Base-by-base conservation (phyloP, 2,113 vertebrate species). In the Corvus cornix region DNA sequence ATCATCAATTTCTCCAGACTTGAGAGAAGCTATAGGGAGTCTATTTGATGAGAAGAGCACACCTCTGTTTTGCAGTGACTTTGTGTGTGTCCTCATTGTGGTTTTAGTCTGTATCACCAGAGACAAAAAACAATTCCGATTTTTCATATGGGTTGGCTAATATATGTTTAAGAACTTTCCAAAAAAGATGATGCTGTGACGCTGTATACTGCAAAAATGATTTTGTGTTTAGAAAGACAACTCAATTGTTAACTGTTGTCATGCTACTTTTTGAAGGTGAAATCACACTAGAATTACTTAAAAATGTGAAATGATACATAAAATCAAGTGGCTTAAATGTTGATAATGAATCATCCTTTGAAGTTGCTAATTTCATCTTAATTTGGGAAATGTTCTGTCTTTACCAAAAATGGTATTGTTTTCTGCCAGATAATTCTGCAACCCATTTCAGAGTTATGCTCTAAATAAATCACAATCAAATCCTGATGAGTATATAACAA, bases 401-500 rank as follows among this genome's bases (percentile, higher is more conserved):
- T 37, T 64, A 88, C 76, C 13, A 51, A 20, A 72, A 75, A 41
- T 0, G 1, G 13, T 43, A 59, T 3, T 72, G 39, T 75, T 69
- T 92, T 75, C 44, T 76, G 22, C 7, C 37, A 44, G 35, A 52
- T 67, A 60, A 79, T 82, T 83, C 44, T 0, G 0, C 62, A 76
- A 39, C 19, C 52, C 30, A 48, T 83, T 90, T 93, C 33, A 60
- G 51, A 53, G 43, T 68, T 88, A 56, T 16, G 62, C n/a, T 73
- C 44, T 16, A 88, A 58, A 86, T 59, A 79, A 95, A 90, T 48
- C 24, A 88, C 66, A 94, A 86, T 58, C 48, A 91, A 75, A 52
- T 44, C 62, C 37, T 23, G 49, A 72, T 60, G 31, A 87, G 49
- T n/a, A 10, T 23, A 10, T 35, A 87, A 91, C 11, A 27, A 9